Percentiles rank a stretch among this genome's conserved stretches.
phyloP scores from a whole-genome alignment of 2,888 invertebrate genomes.

The Bedellia somnulentella region DNA sequence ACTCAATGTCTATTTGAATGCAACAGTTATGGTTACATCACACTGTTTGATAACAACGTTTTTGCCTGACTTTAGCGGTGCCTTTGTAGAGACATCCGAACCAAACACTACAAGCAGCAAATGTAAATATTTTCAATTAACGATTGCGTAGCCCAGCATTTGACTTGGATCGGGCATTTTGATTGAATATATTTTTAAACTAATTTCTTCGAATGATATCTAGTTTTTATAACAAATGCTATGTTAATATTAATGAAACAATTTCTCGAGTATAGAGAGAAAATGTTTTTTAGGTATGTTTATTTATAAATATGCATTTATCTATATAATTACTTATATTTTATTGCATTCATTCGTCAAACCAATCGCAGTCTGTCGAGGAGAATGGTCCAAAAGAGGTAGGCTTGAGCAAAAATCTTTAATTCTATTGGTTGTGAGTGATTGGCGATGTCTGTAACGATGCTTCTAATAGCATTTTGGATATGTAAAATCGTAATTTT shows the following conservation, averaged over 20 bases:
- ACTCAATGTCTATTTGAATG: constrained; percentile 56
- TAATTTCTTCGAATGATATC: constrained; percentile 42
- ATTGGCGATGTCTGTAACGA: constrained; percentile 12
- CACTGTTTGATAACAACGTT: constrained; percentile 45
- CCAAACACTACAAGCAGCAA: constrained; percentile 43
- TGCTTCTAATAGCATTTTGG: constrained; percentile 2
- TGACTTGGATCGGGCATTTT: constrained; percentile 49
- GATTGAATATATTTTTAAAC: constrained; percentile 40
- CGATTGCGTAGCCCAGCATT: constrained; percentile 38
- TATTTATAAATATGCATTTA: too few relatives aligned
- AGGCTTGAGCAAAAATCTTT: constrained; percentile 36
- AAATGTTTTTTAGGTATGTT: too few relatives aligned
- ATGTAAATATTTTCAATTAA: constrained; percentile 48
- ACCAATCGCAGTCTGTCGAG: constrained; percentile 61
- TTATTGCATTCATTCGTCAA: constrained; percentile 62
- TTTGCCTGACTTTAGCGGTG: constrained; percentile 56
- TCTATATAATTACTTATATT: constrained; percentile 51
- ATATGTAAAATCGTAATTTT: too few relatives aligned
- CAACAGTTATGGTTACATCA: constrained; percentile 49
- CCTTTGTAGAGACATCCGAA: constrained; percentile 55
- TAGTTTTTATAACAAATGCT: too few relatives aligned
- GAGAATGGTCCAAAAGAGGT: constrained; percentile 59
- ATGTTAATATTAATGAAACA: too few relatives aligned
- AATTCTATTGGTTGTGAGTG: constrained; percentile 18
- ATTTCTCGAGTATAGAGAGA: too few relatives aligned